Evolutionary conservation across 2,797 vertebrate genomes (phyloP).

Genomic region (Amniataba percoides): DNA sequence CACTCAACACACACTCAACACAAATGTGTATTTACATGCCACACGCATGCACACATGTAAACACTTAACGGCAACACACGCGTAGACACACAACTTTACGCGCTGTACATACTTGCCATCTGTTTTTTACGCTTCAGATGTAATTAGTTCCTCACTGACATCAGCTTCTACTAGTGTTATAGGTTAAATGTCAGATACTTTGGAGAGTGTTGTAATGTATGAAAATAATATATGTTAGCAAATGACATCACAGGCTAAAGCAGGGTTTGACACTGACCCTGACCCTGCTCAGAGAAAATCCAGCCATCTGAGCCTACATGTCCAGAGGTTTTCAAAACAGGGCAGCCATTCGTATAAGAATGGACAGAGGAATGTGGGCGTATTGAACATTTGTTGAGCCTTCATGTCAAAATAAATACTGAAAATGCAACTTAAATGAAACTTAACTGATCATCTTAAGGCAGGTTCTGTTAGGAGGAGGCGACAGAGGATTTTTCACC

Average conservation of each 20-base stretch:
- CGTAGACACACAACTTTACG: constrained; percentile 52
- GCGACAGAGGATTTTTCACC: neutral
- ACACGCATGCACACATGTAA: constrained; percentile 43
- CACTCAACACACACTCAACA: constrained; percentile 24
- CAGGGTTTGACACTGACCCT: neutral
- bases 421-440: neutral
- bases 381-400: constrained; percentile 13
- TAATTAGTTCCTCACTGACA: constrained; percentile 5
- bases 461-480: neutral
- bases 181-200: neutral
- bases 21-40: constrained; percentile 46
- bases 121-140: constrained; percentile 14
- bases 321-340: constrained; percentile 33
- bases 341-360: constrained; percentile 12
- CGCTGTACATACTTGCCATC: constrained; percentile 29
- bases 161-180: constrained; percentile 1
- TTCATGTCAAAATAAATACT: neutral
- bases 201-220: neutral
- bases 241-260: neutral
- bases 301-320: neutral
- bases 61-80: constrained; percentile 46
- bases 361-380: constrained; percentile 14
- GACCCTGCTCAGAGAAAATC: neutral
- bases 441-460: neutral
- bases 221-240: neutral